Conservation (phyloP, 1,140 invertebrate species). For the Achatina immaculata region DNA sequence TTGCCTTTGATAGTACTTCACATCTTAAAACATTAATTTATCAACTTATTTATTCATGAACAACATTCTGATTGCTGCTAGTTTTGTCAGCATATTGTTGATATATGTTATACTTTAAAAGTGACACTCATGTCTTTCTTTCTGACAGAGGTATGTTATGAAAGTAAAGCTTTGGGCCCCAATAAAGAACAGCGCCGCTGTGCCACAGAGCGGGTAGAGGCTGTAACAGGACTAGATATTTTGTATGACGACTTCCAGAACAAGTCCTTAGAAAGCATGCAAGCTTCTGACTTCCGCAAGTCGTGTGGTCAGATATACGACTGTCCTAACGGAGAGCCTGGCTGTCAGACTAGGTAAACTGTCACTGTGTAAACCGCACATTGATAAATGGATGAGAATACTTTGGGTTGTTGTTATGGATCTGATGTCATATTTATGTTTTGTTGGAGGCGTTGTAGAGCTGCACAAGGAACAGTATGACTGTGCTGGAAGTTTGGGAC, state of each 20-base stretch:
- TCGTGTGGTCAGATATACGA: constrained; percentile 69
- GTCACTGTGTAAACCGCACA: neutral
- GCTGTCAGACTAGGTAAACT: constrained; percentile 68
- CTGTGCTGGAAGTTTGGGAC: no score
- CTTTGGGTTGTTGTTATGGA: no score
- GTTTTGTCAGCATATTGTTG: no score
- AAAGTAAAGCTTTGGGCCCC: constrained; percentile 65
- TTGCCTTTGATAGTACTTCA: no score
- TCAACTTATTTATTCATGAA: no score
- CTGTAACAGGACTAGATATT: constrained; percentile 72
- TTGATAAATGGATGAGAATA: no score
- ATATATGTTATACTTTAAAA: neutral
- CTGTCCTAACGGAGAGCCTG: constrained; percentile 68
- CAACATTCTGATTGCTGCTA: no score
- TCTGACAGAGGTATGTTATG: constrained; percentile 68
- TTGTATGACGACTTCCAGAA: constrained; percentile 72
- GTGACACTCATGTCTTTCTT: neutral
- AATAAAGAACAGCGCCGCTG: constrained; percentile 66
- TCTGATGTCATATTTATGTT: no score
- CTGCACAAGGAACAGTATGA: no score
- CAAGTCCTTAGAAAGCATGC: constrained; percentile 70
- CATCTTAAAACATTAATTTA: no score
- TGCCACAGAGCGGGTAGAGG: constrained; percentile 72
- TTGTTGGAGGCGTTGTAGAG: no score
- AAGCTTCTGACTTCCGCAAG: constrained; percentile 68